Evolutionary conservation across 2,888 invertebrate species (phyloP).

Genomic region (Luperina nickerlii): DNA sequence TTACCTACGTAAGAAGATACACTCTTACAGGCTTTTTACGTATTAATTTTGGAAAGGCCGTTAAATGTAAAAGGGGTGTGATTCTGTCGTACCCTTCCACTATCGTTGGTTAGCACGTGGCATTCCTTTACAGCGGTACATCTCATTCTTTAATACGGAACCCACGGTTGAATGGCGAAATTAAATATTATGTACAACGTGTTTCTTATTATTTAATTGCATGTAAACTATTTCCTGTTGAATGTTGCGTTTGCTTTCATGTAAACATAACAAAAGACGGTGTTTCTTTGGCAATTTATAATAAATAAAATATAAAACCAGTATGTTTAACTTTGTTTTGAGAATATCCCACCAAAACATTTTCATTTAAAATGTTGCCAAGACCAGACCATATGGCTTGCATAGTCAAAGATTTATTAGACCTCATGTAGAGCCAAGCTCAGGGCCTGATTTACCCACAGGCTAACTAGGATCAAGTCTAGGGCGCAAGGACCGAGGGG

Average conservation of each 20-base stretch:
- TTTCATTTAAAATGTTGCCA: too few relatives aligned
- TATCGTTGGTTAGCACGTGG: constrained; percentile 41
- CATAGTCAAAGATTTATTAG: too few relatives aligned
- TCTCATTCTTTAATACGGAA: constrained; percentile 21
- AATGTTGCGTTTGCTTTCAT: background rate
- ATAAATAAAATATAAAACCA: background rate
- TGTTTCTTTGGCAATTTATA: background rate
- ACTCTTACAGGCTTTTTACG: background rate
- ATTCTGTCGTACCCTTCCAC: constrained; percentile 20
- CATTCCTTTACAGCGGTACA: constrained; percentile 17
- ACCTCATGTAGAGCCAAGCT: too few relatives aligned
- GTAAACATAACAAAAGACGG: background rate
- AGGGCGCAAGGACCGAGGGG: too few relatives aligned
- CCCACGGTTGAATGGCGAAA: constrained; percentile 5
- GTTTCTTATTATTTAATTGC: constrained; percentile 5
- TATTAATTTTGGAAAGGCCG: constrained; percentile 8
- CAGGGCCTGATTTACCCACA: too few relatives aligned
- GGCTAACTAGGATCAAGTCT: too few relatives aligned
- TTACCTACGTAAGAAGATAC: background rate
- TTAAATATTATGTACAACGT: constrained; percentile 10
- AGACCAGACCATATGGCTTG: too few relatives aligned
- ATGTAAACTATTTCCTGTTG: background rate
- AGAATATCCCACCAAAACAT: background rate
- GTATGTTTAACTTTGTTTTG: background rate
- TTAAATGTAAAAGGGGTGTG: constrained; percentile 31